Evolutionary conservation across 2,113 vertebrate genomes (phyloP), one percentile per base, ranked within the genome.

Genomic region (Psammodynastes pulverulentus): DNA sequence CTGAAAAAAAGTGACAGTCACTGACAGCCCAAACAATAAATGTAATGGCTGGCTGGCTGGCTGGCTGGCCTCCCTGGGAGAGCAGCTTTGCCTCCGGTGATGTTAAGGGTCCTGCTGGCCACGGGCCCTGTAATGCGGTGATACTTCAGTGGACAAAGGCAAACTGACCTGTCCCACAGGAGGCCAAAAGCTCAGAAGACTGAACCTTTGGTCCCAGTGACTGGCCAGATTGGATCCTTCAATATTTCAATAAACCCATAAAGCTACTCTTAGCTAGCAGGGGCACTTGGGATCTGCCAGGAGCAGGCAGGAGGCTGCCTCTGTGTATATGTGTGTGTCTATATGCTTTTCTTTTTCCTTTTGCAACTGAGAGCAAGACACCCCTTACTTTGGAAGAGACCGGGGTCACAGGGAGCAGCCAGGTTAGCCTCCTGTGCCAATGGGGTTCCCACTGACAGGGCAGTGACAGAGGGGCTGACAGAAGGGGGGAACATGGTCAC

Each of bases 401-500:
- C 15, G 8, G 58, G 29, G 10, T 67, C 58, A n/a, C 29, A 10
- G 56, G 56, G 56, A 34, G n/a, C 5, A 6, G n/a, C 67, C 56
- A 29, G 58, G 24, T 9, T 9, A 26, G 26, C 58, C 1, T 62
- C 26, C 58, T 29, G 26, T 62, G 58, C n/a, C 15, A 15, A 39
- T 15, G 67, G n/a, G 67, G 12, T 17, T n/a, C 62, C n/a, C 15
- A 7, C n/a, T 17, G 67, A 39, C 15, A 72, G 67, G n/a, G 5
- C n/a, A 39, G 6, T 19, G n/a, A 79, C 13, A 72, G 29, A n/a
- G 67, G 58, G 58, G 67, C 15, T 15, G 2, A 34, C 17, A 96
- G 97, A 97, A 97, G 96, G 97, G 97, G 98, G 96, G 97, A 94
- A 97, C 97, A 95, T 97, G 96, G 97, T 98, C 97, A 96, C 97